Evolutionary conservation across 2,113 vertebrate species (phyloP), one percentile per base, ranked within the genome.

Genomic region (Amia ocellicauda): DNA sequence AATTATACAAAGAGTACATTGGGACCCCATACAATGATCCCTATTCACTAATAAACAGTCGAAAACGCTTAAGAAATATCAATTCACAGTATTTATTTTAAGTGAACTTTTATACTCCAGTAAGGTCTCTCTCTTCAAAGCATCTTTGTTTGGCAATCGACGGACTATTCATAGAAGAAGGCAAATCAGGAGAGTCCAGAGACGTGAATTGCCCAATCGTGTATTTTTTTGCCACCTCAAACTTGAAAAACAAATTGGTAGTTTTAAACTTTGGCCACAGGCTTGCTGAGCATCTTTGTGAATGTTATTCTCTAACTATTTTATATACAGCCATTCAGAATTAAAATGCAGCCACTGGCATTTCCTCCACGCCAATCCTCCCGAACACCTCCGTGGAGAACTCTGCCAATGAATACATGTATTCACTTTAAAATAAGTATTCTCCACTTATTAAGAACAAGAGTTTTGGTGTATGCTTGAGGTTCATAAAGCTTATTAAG

Each of bases 161-260:
- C 9, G 24, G 24, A 20, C 24, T 27, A 14, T 54, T 27, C 52
- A 54, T 27, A 54, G 23, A 54, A 26, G 52, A 26, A 54, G 17
- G 23, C 17, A 27, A 27, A 27, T 27, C 24, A 26, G 28, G 52
- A 20, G 23, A 3, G 13, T 8, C 19, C 23, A 26, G 22, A 16
- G 52, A 54, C 52, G 14, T 54, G 17, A 11, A 4, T 27, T 54
- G 24, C 24, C 52, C 28, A 14, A 20, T 10, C 14, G 52, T 14
- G 17, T 27, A 27, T 54, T 20, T 26, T 54, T 54, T 27, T 11
- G 10, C 52, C 52, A 27, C 24, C 52, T 54, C 52, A 54, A 52
- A 22, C 50, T 52, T 23, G 10, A 52, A 20, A 16, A 52, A 52
- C 50, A 52, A 49, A 13, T 23, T 22, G 50, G 20, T 49, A 52